Evolutionary conservation across 1,140 invertebrate genomes (phyloP), one percentile per base, ranked within the genome.

Genomic region (Tribolium castaneum): DNA sequence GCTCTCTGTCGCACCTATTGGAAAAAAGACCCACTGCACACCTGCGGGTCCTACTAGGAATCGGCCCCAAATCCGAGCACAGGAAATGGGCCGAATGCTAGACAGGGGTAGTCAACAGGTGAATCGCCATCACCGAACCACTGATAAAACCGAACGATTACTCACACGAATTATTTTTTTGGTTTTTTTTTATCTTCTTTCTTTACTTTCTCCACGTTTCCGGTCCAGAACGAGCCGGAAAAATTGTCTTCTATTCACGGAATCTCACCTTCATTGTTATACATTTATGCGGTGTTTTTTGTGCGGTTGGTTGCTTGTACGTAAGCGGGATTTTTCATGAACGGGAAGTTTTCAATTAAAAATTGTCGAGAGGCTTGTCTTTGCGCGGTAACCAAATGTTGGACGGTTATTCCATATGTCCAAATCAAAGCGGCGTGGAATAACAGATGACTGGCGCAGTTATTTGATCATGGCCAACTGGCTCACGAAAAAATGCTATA

Each of bases 21-120:
- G 25, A 12, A 45, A 39, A n/a, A 35, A 22, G 4, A 1, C 7
- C 7, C 1, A 34, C 16, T n/a, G 73, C 39, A 75, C 73, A 75
- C 73, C 73, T 75, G 73, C 73, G 22, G 50, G 19, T 51, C 50
- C 7, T 75, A 39, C 73, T n/a, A 22, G 22, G 73, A 56, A 75
- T 45, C 34, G 71, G 71, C 13, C 45, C 45, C 10, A 75, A 75
- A 45, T 9, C 10, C 52, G 30, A 19, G 19, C 56, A 75, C 72
- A 39, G 34, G 35, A 75, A 56, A 73, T 56, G 25, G 12, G 0
- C 12, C n/a, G 49, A 73, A 34, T 73, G 16, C 70, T 49, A 35
- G 56, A 35, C 56, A 52, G 52, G 12, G 52, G 52, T 54, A 73
- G 52, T 72, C 71, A 73, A 73, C 52, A 51, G 50, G 52, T 56